phyloP scores from a whole-genome alignment of 2,888 invertebrate species.

The Conops quadrifasciatus region DNA sequence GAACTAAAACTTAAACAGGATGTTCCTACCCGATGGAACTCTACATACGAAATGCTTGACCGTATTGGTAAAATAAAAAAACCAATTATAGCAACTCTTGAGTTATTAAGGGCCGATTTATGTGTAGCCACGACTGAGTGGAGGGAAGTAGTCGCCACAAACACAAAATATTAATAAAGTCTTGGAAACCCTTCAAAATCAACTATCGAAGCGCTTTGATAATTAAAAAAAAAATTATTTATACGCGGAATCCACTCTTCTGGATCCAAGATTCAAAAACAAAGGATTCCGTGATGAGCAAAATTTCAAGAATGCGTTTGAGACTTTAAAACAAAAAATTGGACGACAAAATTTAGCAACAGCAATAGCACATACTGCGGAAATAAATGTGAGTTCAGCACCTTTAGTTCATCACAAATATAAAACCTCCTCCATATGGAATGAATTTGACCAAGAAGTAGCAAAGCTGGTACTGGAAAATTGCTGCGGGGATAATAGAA shows the following conservation, averaged over 20 bases:
- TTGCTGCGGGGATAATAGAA: neutral
- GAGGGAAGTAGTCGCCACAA: too few relatives aligned
- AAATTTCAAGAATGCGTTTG: neutral
- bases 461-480: neutral
- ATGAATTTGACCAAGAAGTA: too few relatives aligned
- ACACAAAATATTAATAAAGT: too few relatives aligned
- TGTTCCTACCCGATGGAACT: constrained; percentile 37
- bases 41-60: constrained; percentile 35
- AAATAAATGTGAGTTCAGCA: neutral
- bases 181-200: too few relatives aligned
- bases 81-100: constrained; percentile 4
- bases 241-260: constrained; percentile 33
- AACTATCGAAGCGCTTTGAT: neutral
- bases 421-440: neutral
- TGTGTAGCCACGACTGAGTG: constrained; percentile 5
- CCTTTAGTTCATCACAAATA: neutral
- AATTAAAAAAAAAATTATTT: neutral
- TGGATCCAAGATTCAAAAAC: constrained; percentile 30
- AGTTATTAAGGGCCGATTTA: constrained; percentile 17
- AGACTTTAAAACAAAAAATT: neutral
- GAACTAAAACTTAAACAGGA: constrained; percentile 37
- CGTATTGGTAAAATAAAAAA: constrained; percentile 16
- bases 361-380: neutral
- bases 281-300: neutral
- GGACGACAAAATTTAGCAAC: neutral